These are phyloP conservation scores for Eucriotettix oculatus DNA, from an alignment of 2,888 invertebrate genomes.

Conservation along the genomic window DNA sequence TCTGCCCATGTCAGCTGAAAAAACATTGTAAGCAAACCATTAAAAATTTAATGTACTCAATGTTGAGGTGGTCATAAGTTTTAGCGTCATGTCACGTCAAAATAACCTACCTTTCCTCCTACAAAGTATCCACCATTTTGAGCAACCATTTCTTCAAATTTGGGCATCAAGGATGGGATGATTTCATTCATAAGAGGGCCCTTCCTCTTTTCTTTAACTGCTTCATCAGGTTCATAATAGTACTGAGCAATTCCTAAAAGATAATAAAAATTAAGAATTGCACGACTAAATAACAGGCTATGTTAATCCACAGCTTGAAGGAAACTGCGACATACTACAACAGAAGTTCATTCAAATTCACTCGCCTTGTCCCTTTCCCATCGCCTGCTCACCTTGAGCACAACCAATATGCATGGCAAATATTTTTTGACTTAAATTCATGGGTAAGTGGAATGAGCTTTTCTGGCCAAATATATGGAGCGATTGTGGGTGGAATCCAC, in stretches of 20 bases:
- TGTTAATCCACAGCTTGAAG: too few species aligned
- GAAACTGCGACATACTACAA: too few species aligned
- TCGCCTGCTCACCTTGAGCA: too few species aligned
- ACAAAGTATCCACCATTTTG: slow-evolving; percentile 44
- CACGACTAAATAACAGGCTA: too few species aligned
- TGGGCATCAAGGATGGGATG: slow-evolving; percentile 39
- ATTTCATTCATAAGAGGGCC: slow-evolving; percentile 30
- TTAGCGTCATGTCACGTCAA: neutral
- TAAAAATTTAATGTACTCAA: neutral
- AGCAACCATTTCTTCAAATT: slow-evolving; percentile 37
- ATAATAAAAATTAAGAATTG: neutral
- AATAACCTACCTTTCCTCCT: slow-evolving; percentile 26
- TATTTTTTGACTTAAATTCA: too few species aligned
- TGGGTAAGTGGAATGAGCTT: too few species aligned
- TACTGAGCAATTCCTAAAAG: slow-evolving; percentile 31
- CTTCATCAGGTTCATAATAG: slow-evolving; percentile 36
- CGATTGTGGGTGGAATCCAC: too few species aligned
- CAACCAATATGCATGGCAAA: too few species aligned
- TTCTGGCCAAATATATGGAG: too few species aligned
- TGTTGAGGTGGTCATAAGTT: too few species aligned
- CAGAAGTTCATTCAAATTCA: too few species aligned
- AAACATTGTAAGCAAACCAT: neutral
- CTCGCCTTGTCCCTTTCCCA: too few species aligned
- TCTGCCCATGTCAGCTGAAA: slow-evolving; percentile 47
- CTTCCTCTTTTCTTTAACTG: slow-evolving; percentile 31